These are phyloP conservation scores for Apodemia hepburni DNA, from an alignment of 2,888 invertebrate species.

Conservation along the genomic window DNA sequence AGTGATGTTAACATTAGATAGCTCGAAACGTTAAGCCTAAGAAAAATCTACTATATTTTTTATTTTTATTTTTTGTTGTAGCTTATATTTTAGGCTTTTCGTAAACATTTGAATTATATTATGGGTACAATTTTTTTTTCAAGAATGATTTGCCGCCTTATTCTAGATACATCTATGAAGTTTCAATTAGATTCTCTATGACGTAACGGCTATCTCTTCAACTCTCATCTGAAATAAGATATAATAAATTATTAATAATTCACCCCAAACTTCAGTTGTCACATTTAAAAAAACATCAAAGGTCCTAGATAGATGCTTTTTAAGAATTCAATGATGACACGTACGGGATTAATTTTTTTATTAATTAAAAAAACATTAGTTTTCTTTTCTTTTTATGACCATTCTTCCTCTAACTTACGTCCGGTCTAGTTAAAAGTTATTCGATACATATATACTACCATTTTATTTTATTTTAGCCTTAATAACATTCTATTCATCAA, in stretches of 20 bases:
- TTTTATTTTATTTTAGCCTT: too few species aligned
- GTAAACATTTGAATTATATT: conserved; percentile 64
- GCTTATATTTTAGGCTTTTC: conserved; percentile 72
- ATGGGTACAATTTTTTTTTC: conserved; percentile 60
- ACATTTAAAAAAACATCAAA: too few species aligned
- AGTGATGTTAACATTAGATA: conserved; percentile 66
- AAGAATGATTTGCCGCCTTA: conserved; percentile 67
- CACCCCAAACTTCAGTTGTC: neutral
- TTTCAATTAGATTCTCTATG: conserved; percentile 74
- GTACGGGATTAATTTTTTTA: too few species aligned
- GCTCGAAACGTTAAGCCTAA: conserved; percentile 74
- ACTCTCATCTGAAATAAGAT: conserved; percentile 73
- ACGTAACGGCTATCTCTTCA: conserved; percentile 67
- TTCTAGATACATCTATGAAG: conserved; percentile 72
- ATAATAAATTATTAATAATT: conserved; percentile 19
- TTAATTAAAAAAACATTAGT: too few species aligned
- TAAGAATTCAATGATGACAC: too few species aligned
- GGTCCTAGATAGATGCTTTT: too few species aligned
- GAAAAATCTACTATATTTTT: conserved; percentile 66
- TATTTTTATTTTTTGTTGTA: conserved; percentile 57
- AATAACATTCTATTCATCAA: too few species aligned
- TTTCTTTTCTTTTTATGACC: too few species aligned
- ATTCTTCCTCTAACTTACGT: too few species aligned
- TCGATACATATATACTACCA: too few species aligned
- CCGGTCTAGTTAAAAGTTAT: too few species aligned